Base-by-base conservation (phyloP, 2,797 vertebrate genomes). In the Alosa sapidissima region DNA sequence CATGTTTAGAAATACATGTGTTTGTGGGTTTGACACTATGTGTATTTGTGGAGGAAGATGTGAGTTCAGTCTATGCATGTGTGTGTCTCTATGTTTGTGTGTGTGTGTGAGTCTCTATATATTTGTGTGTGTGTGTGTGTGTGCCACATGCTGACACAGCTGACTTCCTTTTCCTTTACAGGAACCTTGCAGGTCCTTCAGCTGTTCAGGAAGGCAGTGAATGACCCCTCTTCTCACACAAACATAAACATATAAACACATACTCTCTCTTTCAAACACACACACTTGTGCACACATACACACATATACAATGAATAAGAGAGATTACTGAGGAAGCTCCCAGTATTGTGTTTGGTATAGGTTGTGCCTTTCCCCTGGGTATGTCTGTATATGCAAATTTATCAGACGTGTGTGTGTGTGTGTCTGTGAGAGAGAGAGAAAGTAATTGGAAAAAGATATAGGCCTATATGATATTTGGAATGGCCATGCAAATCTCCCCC, bases 111-210 rank as follows among this genome's bases (percentile, higher is more conserved):
- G 52, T 54, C 9, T 54, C 14, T 55, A 16, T 55, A 2, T 55
- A 0, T 60, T 0, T 58, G 54, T 16, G 68, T 41, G 13, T 75
- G 68, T 75, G 68, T 41, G 14, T 75, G 83, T 90, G 85, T 85
- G 55, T 84, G 88, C 93, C 85, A 84, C 89, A 88, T 87, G 88
- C 90, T 90, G 93, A 92, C 92, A 89, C 91, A 95, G 93, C 92
- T 94, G 90, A 91, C 93, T 95, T 94, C 94, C 95, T 92, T 93
- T 96, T 94, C 94, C 95, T 95, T 91, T 93, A 92, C 87, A 89
- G 92, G 90, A 89, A 91, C 91, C 91, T 90, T 90, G 87, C 92
- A 85, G 90, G 87, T 90, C 93, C 88, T 91, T 95, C 89, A 91
- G 88, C 92, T 92, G 91, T 89, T 89, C 93, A 90, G 91, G 91